Conservation (phyloP, 2,888 invertebrate genomes). For the Heliconius erato region DNA sequence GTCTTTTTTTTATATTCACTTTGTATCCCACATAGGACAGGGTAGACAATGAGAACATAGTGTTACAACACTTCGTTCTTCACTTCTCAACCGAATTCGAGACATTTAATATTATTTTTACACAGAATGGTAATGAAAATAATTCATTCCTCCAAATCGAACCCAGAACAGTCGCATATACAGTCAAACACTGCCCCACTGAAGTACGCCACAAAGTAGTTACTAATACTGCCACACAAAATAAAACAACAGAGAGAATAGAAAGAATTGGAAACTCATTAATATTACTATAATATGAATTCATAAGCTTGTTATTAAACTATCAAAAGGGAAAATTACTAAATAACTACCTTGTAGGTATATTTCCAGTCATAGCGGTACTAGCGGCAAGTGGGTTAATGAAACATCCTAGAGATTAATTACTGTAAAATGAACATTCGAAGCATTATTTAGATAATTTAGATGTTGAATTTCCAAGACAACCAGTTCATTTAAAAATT, state of each 20-base stretch:
- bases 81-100: too few relatives aligned
- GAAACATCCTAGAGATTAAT: constrained; percentile 41
- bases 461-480: neutral
- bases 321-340: constrained; percentile 28
- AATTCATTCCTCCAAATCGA: neutral
- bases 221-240: neutral
- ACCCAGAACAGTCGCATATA: neutral
- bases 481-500: neutral
- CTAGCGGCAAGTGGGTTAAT: constrained; percentile 40
- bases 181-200: too few relatives aligned
- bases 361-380: constrained; percentile 15
- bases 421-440: constrained; percentile 36
- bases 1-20: too few relatives aligned
- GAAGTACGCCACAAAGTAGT: too few relatives aligned
- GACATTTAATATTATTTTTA: too few relatives aligned
- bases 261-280: neutral
- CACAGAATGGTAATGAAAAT: too few relatives aligned
- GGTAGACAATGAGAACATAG: too few relatives aligned
- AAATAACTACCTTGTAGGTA: neutral
- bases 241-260: neutral
- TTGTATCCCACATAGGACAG: too few relatives aligned
- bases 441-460: neutral
- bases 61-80: too few relatives aligned
- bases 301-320: constrained; percentile 1
- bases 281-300: neutral